These are phyloP conservation scores for Polymixis lichenea DNA, from an alignment of 2,888 invertebrate genomes.

Conservation along the genomic window DNA sequence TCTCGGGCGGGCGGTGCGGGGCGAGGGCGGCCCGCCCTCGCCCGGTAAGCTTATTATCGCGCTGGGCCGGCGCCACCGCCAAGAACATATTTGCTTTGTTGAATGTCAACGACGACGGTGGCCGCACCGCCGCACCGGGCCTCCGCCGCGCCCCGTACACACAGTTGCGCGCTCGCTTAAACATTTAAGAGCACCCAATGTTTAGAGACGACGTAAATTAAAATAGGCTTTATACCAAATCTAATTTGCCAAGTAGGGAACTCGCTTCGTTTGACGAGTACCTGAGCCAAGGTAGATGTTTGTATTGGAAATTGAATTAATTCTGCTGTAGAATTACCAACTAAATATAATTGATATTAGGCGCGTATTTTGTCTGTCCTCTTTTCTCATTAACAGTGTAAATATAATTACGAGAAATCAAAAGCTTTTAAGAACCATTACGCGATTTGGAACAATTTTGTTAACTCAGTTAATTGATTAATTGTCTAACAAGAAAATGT, in stretches of 20 bases:
- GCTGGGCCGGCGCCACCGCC: constrained; percentile 74
- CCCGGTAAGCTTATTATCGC: constrained; percentile 88
- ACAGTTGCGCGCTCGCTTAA: constrained; percentile 84
- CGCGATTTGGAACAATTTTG: constrained; percentile 47
- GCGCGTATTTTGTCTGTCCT: constrained; percentile 65
- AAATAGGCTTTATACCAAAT: constrained; percentile 90
- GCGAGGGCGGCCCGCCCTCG: constrained; percentile 76
- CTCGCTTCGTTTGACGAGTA: constrained; percentile 81
- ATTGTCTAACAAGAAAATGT: constrained; percentile 23
- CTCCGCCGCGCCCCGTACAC: constrained; percentile 76
- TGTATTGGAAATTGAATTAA: constrained; percentile 88
- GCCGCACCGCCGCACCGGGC: constrained; percentile 54
- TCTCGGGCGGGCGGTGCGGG: constrained; percentile 68
- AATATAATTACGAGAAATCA: constrained; percentile 67
- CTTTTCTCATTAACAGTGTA: constrained; percentile 63
- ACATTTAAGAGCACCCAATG: constrained; percentile 88
- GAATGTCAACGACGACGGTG: constrained; percentile 83
- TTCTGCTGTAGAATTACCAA: constrained; percentile 82
- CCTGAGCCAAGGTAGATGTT: constrained; percentile 82
- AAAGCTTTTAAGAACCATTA: constrained; percentile 66
- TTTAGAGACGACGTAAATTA: constrained; percentile 89
- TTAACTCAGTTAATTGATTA: constrained; percentile 45
- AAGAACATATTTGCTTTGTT: constrained; percentile 87
- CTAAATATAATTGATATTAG: constrained; percentile 74
- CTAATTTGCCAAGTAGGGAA: constrained; percentile 88